Base-by-base conservation (phyloP, 2,113 vertebrate genomes). In the Istiophorus platypterus region DNA sequence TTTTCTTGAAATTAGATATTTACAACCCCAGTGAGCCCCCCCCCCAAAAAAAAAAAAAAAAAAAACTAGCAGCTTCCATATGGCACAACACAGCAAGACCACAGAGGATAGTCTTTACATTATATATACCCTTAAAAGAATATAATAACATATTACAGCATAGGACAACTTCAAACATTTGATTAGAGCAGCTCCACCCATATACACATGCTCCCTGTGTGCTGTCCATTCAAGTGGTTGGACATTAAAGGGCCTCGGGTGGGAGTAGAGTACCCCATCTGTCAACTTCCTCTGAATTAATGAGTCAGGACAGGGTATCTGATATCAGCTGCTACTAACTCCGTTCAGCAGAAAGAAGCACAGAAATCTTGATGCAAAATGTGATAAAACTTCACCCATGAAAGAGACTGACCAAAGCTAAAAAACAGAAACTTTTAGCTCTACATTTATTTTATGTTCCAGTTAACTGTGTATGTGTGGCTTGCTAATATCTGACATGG, bases 131-230 rank as follows among this genome's bases (percentile, higher is more conserved):
- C 56, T 45, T 70, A 58, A 74, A 84, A 58, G 72, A 41, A 70
- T 72, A 67, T 85, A 85, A 86, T 85, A 2, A 85, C 71, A 91
- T 29, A 62, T 63, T 81, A 56, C 15, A 63, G 65, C 9, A 26
- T 1, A 56, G 41, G 24, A 64, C 1, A 26, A 74, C 76, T 80
- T 81, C 14, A 74, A 82, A 87, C 81, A 65, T 90, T 82, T 83
- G 72, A 85, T 86, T 90, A 88, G 76, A 81, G 75, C 29, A 18
- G 67, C 82, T 90, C 86, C 84, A 91, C 88, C 87, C 87, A 76
- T 10, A 71, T 47, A 84, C 81, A 84, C 59, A 85, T 85, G 81
- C 62, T 85, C 24, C 41, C 45, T 26, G 71, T 68, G 42, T 61
- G 75, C 26, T 2, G 10, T 39, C n/a, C 26, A 54, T 80, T 73